Conservation (phyloP, 1,140 invertebrate species). For the Brachionus paranguensis region DNA sequence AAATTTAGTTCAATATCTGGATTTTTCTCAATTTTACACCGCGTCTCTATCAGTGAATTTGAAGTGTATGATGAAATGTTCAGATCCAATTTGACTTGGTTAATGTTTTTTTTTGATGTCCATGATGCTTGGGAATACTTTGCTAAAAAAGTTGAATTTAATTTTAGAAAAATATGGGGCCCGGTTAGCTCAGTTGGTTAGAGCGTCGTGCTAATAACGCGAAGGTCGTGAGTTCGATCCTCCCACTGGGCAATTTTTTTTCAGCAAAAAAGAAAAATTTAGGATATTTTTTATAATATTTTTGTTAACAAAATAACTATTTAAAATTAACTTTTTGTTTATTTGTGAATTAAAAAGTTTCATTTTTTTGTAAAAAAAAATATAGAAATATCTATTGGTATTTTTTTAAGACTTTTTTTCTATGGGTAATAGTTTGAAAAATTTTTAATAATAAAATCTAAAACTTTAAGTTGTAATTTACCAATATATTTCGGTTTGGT, state of each 20-base stretch:
- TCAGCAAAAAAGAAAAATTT: too few relatives aligned
- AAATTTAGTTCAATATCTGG: background rate
- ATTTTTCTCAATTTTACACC: background rate
- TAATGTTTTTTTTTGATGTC: background rate
- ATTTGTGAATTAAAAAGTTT: too few relatives aligned
- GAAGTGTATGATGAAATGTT: background rate
- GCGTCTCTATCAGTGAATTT: background rate
- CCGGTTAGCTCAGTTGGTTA: background rate
- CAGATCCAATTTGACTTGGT: background rate
- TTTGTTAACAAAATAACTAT: too few relatives aligned
- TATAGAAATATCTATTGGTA: too few relatives aligned
- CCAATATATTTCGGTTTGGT: too few relatives aligned
- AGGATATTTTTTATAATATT: too few relatives aligned
- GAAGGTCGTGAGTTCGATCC: background rate
- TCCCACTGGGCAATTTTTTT: background rate
- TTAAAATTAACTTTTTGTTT: too few relatives aligned
- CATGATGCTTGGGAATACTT: background rate
- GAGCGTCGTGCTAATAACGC: background rate
- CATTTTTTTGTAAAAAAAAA: too few relatives aligned
- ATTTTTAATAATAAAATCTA: too few relatives aligned
- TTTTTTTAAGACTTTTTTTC: too few relatives aligned
- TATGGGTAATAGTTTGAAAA: too few relatives aligned
- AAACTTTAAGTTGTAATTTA: too few relatives aligned
- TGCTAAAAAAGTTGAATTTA: background rate
- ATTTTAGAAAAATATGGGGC: background rate